Evolutionary conservation across 2,797 vertebrate genomes (phyloP).

Genomic region (Ctenopoma multispine): DNA sequence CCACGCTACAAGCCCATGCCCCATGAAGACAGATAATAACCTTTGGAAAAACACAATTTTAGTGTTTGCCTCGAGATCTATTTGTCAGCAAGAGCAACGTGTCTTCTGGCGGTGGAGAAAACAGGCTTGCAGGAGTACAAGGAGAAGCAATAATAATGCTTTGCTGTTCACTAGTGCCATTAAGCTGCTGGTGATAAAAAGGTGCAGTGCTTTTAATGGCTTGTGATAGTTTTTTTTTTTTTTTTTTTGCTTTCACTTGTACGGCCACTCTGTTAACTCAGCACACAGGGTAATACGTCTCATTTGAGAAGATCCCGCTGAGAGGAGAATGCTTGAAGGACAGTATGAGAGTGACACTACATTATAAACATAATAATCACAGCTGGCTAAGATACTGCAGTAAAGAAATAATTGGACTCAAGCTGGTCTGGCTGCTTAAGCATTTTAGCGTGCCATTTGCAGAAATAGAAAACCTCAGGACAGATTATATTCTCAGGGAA

Average conservation of each 20-base stretch:
- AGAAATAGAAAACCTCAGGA: slow-evolving; percentile 69
- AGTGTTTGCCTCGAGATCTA: slow-evolving; percentile 61
- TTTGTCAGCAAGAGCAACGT: slow-evolving; percentile 61
- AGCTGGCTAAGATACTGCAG: slow-evolving; percentile 76
- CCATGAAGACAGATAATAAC: slow-evolving; percentile 67
- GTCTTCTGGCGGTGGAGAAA: slow-evolving; percentile 46
- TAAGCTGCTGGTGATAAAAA: slow-evolving; percentile 77
- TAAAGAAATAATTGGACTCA: slow-evolving; percentile 82
- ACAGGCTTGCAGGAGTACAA: slow-evolving; percentile 45
- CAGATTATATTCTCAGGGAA: slow-evolving; percentile 54
- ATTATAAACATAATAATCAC: slow-evolving; percentile 83
- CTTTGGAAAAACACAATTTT: slow-evolving; percentile 71
- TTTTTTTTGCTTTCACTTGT: slow-evolving; percentile 47
- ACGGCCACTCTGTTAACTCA: slow-evolving; percentile 76
- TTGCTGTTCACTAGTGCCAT: slow-evolving; percentile 73
- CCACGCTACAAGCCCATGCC: slow-evolving; percentile 37
- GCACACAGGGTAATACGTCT: slow-evolving; percentile 74
- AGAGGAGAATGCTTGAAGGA: slow-evolving; percentile 78
- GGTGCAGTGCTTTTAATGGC: slow-evolving; percentile 78
- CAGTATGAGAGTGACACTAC: slow-evolving; percentile 75
- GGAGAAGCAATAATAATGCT: slow-evolving; percentile 68
- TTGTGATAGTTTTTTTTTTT: slow-evolving; percentile 51
- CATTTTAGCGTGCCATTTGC: slow-evolving; percentile 69
- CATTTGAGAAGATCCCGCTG: slow-evolving; percentile 76
- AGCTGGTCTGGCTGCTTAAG: slow-evolving; percentile 75